Evolutionary conservation across 2,797 vertebrate species (phyloP).

Genomic region (Mergus octosetaceus): DNA sequence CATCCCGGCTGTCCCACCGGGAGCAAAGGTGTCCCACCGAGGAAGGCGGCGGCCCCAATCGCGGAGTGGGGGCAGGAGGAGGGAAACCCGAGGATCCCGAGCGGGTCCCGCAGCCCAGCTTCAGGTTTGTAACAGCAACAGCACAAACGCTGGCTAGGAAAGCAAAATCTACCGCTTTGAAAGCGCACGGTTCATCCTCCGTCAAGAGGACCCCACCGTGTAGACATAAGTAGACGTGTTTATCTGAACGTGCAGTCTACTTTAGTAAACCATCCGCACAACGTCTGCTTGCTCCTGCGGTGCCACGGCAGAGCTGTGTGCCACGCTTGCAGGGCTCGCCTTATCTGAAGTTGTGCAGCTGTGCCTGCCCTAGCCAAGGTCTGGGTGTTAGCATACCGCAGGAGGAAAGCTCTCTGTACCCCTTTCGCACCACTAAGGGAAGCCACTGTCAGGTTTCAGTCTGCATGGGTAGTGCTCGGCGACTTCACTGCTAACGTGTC

Average conservation of each 20-base stretch:
- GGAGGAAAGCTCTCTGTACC: background rate
- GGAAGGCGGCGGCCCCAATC: fast-evolving
- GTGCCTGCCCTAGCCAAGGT: background rate
- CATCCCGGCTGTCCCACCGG: background rate
- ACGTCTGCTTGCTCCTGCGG: fast-evolving
- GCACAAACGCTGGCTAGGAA: fast-evolving
- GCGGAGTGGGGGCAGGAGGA: fast-evolving
- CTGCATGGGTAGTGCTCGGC: background rate
- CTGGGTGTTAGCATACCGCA: background rate
- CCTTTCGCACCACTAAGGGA: background rate
- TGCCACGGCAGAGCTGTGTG: background rate
- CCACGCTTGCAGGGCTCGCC: background rate
- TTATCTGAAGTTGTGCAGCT: background rate
- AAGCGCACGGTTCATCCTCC: background rate
- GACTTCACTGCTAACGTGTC: background rate
- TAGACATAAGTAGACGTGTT: fast-evolving
- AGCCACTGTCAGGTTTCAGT: background rate
- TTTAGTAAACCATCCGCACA: background rate
- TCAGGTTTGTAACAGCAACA: background rate
- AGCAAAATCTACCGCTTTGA: fast-evolving
- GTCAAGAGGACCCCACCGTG: too few relatives aligned
- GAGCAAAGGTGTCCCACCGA: background rate
- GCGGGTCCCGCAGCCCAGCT: background rate
- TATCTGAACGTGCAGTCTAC: background rate
- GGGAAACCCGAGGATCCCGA: background rate